Base-by-base conservation (phyloP, 2,888 invertebrate species). In the Parthenolecanium corni region DNA sequence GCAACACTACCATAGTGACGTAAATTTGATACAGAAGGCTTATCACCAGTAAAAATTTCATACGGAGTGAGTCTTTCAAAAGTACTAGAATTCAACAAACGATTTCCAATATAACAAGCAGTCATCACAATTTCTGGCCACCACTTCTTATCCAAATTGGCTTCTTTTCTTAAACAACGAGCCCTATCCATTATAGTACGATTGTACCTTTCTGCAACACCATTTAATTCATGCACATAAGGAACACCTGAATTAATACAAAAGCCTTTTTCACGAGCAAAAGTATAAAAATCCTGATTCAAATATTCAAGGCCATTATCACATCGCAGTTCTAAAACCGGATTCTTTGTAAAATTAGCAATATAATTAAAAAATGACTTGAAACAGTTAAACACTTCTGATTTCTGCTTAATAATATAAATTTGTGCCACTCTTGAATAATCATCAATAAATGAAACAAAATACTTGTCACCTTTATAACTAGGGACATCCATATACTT, bases 1-100 rank as follows among this genome's bases (percentile, higher is more conserved):
- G 69, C 68, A 67, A 49, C 69, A 66, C 70, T 70, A 69, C 68
- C 68, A 69, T 16, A 70, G 68, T 52, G 67, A 69, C 67, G 69
- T 69, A 23, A 64, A 68, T n/a, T 68, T n/a, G 5, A 68, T 68
- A 67, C 69, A 69, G 16, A 69, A 53, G 52, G 70, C 52, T 14
- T 65, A 68, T 71, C 72, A 25, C 64, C 69, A 69, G 65, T 68
- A 68, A 57, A 68, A 52, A 67, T 70, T 69, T 62, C 68, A 66
- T 57, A 69, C 68, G 62, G 69, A 65, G 67, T 67, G 67, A 65
- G 69, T 65, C 20, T 62, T 65, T 68, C 64, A 5, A 44, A 36
- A 9, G 65, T 65, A n/a, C n/a, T n/a, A 38, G 62, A 64, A 3
- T 62, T 52, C n/a, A 56, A 40, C 9, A 49, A 52, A 40, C 64